These are phyloP conservation scores for Drosophila tripunctata DNA, from an alignment of 2,888 invertebrate species.

Conservation along the genomic window DNA sequence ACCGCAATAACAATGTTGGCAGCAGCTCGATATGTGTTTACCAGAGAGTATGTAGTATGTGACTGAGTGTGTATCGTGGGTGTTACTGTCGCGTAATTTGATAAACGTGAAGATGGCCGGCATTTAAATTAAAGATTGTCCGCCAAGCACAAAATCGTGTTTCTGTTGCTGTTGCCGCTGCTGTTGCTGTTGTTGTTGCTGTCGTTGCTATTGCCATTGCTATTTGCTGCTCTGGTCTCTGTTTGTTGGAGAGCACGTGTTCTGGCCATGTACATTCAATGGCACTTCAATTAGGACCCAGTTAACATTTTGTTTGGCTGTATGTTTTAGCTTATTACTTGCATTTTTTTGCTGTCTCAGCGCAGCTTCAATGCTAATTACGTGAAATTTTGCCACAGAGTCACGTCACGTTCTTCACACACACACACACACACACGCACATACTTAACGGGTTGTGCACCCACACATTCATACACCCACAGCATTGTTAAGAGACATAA, in stretches of 20 bases:
- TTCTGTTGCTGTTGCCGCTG: conserved; percentile 22
- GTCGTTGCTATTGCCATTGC: background rate
- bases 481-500: conserved; percentile 22
- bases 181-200: conserved; percentile 11
- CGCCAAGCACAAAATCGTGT: conserved; percentile 61
- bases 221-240: too few species aligned
- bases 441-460: conserved; percentile 23
- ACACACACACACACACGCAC: conserved; percentile 16
- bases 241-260: conserved; percentile 33
- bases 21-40: conserved; percentile 4
- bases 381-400: conserved; percentile 32
- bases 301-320: conserved; percentile 41
- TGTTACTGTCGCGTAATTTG: conserved; percentile 65
- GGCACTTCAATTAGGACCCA: conserved; percentile 73
- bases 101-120: conserved; percentile 76
- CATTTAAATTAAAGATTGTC: conserved; percentile 79
- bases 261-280: conserved; percentile 43
- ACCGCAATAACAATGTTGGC: conserved; percentile 7
- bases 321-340: conserved; percentile 59
- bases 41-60: background rate
- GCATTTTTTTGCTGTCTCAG: conserved; percentile 57
- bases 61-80: conserved; percentile 21
- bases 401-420: conserved; percentile 55
- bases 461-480: conserved; percentile 1
- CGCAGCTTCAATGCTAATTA: conserved; percentile 64